Base-by-base conservation (phyloP, 2,797 vertebrate species). In the Xerus rutilus region DNA sequence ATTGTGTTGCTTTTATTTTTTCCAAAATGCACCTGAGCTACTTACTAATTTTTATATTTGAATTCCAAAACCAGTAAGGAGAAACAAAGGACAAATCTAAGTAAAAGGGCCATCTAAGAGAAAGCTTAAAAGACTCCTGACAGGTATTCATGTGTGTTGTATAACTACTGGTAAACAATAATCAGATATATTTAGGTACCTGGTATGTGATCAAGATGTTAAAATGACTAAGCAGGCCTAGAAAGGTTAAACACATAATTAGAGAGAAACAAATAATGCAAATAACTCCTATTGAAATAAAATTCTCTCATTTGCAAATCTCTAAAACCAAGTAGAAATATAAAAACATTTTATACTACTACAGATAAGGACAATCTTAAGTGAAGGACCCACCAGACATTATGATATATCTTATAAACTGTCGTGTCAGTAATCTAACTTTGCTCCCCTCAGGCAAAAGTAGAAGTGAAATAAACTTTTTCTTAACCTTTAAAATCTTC, bases 401-500 rank as follows among this genome's bases (percentile, higher is more conserved):
- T 52, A 62, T 52, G 45, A 82, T 90, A 54, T 47, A 81, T 28
- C 67, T 25, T 83, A 2, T 85, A 89, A 88, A 79, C 43, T 74
- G 28, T 85, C 10, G 77, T 52, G 67, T 73, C 10, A 52, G 13
- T 89, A 62, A 95, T 90, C 25, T 74, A 59, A 67, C 64, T 49
- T 79, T 91, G 45, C 89, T 89, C 57, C 54, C 64, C 47, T 77
- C 90, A 86, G 32, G 74, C 30, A 90, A 91, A 93, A 97, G 65
- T 82, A 30, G 59, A 93, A 96, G 35, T 54, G 73, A 92, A 72
- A 86, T 64, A 94, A 90, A 96, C 43, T 67, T 85, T 88, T 93
- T 81, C 64, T 93, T 94, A 96, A 91, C 39, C 64, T 97, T 96
- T 95, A 92, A 94, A 95, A 89, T 91, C 32, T 93, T 91, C 32